Evolutionary conservation across 2,797 vertebrate genomes (phyloP).

Genomic region (Alectoris magna): DNA sequence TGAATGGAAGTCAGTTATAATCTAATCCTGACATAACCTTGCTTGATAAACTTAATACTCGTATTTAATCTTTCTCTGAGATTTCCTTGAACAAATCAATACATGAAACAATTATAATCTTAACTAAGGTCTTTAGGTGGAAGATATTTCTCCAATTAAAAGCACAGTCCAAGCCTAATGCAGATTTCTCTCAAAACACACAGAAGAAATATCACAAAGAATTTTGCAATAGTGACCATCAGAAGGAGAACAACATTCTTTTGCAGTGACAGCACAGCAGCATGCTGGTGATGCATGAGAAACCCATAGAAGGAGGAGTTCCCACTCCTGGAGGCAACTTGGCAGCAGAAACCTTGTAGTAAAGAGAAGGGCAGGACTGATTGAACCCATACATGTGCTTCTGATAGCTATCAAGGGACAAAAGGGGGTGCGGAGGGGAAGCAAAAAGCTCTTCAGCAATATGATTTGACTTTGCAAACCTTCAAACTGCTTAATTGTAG

Average conservation of each 20-base stretch:
- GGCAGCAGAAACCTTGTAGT: neutral
- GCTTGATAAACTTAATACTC: constrained; percentile 19
- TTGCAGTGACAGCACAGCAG: constrained; percentile 21
- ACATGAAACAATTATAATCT: constrained; percentile 17
- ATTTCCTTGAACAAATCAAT: constrained; percentile 13
- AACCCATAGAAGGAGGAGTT: neutral
- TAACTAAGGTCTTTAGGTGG: constrained; percentile 3
- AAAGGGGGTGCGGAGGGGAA: neutral
- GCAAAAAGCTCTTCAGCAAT: neutral
- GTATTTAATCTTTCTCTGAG: neutral
- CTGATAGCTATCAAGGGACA: neutral
- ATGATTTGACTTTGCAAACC: neutral
- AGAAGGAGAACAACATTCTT: constrained; percentile 65
- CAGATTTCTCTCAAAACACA: neutral
- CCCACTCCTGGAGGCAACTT: neutral
- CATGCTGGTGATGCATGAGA: neutral
- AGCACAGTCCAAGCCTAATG: neutral
- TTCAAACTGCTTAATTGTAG: neutral
- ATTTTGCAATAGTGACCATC: constrained; percentile 29
- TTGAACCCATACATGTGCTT: neutral
- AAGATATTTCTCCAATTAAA: neutral
- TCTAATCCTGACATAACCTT: constrained; percentile 50
- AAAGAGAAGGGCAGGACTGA: neutral
- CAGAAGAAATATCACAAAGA: constrained; percentile 25
- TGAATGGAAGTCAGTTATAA: constrained; percentile 51